Conservation (phyloP, 2,113 vertebrate genomes). For the Ahaetulla prasina region DNA sequence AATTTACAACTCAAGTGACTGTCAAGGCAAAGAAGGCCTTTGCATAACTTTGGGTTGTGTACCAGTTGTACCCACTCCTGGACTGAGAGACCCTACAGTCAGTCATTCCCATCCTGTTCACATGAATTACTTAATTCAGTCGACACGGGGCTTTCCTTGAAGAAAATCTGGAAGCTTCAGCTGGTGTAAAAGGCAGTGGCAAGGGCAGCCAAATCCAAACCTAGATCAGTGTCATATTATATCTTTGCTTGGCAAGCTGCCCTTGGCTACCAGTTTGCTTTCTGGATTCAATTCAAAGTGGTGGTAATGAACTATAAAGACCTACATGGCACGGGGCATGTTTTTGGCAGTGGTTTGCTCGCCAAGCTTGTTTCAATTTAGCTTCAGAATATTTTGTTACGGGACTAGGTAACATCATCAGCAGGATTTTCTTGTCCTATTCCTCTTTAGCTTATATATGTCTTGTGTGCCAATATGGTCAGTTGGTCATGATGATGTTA, state of each 20-base stretch:
- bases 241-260: neutral
- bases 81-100: neutral
- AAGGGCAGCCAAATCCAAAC: neutral
- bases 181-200: neutral
- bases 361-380: too few species aligned
- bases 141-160: neutral
- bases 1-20: neutral
- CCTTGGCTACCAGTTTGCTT: neutral
- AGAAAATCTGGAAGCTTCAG: neutral
- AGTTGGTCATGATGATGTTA: too few species aligned
- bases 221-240: neutral
- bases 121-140: neutral
- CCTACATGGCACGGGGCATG: neutral
- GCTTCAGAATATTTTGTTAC: too few species aligned
- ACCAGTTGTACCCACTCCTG: neutral
- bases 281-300: neutral
- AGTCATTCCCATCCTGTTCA: neutral
- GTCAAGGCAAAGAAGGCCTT: neutral
- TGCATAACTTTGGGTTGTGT: neutral
- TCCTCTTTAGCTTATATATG: too few species aligned
- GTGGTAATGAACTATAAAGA: neutral
- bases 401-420: too few species aligned
- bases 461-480: too few species aligned
- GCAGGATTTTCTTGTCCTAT: too few species aligned
- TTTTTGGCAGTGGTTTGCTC: neutral